Conservation (phyloP, 1,140 invertebrate genomes). For the Dysdera silvatica region DNA sequence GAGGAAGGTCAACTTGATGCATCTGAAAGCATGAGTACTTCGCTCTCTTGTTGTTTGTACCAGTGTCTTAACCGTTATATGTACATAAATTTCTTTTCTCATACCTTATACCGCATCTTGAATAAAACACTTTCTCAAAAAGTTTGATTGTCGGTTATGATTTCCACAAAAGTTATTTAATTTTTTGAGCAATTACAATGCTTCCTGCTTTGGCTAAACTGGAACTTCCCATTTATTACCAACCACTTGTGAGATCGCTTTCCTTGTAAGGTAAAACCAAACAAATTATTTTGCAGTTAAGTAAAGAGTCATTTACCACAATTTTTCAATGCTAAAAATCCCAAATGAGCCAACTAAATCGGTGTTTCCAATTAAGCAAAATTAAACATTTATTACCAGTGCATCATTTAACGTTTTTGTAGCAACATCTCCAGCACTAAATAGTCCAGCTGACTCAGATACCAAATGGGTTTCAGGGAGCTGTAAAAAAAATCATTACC, state of each 20-base stretch:
- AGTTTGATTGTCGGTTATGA: too few relatives aligned
- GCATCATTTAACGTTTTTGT: constrained; percentile 67
- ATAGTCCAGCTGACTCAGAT: constrained; percentile 65
- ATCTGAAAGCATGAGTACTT: too few relatives aligned
- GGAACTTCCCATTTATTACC: neutral
- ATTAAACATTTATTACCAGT: constrained; percentile 52
- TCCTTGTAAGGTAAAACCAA: neutral
- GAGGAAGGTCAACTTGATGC: too few relatives aligned
- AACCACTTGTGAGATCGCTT: neutral
- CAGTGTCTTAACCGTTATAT: too few relatives aligned
- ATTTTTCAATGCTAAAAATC: neutral
- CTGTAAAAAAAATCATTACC: constrained; percentile 36
- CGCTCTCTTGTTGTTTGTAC: too few relatives aligned
- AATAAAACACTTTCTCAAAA: too few relatives aligned
- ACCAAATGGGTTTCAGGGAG: constrained; percentile 83
- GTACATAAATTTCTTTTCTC: too few relatives aligned
- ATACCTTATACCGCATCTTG: too few relatives aligned
- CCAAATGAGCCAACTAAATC: neutral
- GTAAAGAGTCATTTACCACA: neutral
- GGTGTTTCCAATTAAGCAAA: neutral
- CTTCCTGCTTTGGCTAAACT: neutral
- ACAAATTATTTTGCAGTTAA: neutral
- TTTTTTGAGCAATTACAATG: too few relatives aligned
- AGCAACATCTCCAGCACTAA: constrained; percentile 70
- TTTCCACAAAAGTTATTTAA: too few relatives aligned